Base-by-base conservation (phyloP, 1,140 invertebrate genomes). In the Scaptomyza hsui region DNA sequence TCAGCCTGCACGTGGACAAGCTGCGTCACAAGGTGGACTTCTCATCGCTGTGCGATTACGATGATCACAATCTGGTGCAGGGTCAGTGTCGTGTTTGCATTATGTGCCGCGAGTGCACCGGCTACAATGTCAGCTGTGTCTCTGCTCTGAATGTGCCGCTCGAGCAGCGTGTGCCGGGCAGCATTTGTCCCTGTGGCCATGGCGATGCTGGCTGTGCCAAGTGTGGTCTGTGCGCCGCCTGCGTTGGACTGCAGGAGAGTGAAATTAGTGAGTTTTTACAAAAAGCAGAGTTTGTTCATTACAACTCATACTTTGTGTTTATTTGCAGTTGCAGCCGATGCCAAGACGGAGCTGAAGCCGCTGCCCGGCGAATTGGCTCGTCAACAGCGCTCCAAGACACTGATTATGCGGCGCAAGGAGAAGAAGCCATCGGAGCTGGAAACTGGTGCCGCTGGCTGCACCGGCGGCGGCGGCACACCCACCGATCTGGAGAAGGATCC, bases 161-260 rank as follows among this genome's bases (percentile, higher is more conserved):
- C 4, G 94, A 96, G 1, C 95, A 97, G 79, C 92, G 97, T 61
- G 94, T 96, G 91, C 96, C 97, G 60, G 97, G 97, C 67, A 98
- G 97, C 78, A 95, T 96, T 83, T 99, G 98, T 93, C 97, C 97
- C 1, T 99, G 98, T 93, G 98, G 98, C 12, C 96, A 97, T 89
- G 98, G 98, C 12, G 98, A 99, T 89, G 96, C 97, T 39, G 97
- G 98, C 0, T 99, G 98, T 89, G 94, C 95, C 1, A 95, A 96
- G 73, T 99, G 98, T 92, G 98, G 98, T 0, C 95, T 96, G 29
- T 99, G 98, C 92, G 92, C 96, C 48, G 94, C 95, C 13, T 99
- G 98, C 92, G 91, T 91, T 35, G 75, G 89, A 0, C 70, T 91
- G 0, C 90, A 91, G 45, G 91, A 91, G 32, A 75, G 56, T 18